These are phyloP conservation scores for Salvelinus namaycush DNA, from an alignment of 2,113 vertebrate species.

Conservation along the genomic window DNA sequence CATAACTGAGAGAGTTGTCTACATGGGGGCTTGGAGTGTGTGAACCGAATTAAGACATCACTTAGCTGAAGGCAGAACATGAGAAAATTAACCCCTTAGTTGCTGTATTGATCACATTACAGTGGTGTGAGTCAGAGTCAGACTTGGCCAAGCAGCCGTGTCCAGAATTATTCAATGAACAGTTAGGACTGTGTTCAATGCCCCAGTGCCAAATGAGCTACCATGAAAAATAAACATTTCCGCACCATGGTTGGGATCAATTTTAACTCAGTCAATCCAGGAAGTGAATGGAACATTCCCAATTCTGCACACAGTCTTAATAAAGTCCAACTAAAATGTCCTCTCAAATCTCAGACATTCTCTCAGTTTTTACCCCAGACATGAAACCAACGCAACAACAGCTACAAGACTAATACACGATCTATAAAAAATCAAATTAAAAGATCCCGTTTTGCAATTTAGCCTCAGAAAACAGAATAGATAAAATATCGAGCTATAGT, in stretches of 20 bases:
- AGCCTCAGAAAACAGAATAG: not conserved
- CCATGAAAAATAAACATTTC: no score
- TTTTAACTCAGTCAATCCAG: no score
- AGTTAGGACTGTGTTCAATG: no score
- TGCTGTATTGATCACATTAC: not conserved
- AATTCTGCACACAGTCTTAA: no score
- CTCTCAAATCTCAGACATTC: no score
- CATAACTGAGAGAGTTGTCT: not conserved
- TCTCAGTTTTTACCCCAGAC: not conserved
- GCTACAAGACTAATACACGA: not conserved
- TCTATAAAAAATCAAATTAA: not conserved
- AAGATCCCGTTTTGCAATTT: not conserved
- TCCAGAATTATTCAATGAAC: not conserved
- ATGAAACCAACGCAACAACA: not conserved
- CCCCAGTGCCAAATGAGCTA: no score
- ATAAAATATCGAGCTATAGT: no score
- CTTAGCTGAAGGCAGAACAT: not conserved
- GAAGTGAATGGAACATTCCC: no score
- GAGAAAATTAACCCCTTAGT: not conserved
- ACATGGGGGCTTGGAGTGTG: not conserved
- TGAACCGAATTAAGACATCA: not conserved
- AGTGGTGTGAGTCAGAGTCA: not conserved
- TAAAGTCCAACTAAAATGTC: no score
- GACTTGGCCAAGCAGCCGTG: not conserved
- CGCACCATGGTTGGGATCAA: not conserved